Evolutionary conservation across 2,888 invertebrate species (phyloP), one percentile per base, ranked within the genome.

Genomic region (Metellina segmentata): DNA sequence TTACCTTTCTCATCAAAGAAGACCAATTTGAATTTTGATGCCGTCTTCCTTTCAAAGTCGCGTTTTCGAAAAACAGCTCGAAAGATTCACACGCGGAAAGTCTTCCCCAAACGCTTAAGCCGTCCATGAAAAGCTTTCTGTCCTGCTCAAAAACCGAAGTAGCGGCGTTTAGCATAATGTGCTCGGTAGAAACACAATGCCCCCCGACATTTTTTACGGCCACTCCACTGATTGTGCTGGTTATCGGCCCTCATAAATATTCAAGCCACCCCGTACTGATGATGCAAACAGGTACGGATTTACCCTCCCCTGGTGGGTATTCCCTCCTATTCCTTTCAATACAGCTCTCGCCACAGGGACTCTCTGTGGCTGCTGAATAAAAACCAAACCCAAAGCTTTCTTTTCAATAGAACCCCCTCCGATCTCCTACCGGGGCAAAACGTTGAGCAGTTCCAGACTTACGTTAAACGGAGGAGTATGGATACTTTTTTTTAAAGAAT

Each of bases 221-320:
- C 82, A 51, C 61, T 11, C 48, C 70, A 70, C 72, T 89, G 82
- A 89, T 75, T 89, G 89, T 89, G 49, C 11, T 61, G 61, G 52
- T 86, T 48, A n/a, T 51, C 19, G 69, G 49, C 61, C 48, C 85
- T 85, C 85, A 85, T 85, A 90, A 85, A 90, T 90, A 90, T 90
- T 90, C 90, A 90, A 34, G 51, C 51, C 75, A 16, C 79, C 81
- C 75, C 20, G 13, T 49, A 53, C 61, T 72, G 53, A 71, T 81
- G 85, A 72, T 61, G 81, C 78, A 83, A 83, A 83, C 83, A 89
- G 69, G 82, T 75, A 75, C 20, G 70, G 79, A 74, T 8, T 16
- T 75, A 20, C 51, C 34, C 61, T 78, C 85, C 85, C 52, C 49
- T 11, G 13, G n/a, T 81, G 19, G 48, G 61, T 19, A 20, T 78